Evolutionary conservation across 1,140 invertebrate genomes (phyloP).

Genomic region (Drosophila nasuta): DNA sequence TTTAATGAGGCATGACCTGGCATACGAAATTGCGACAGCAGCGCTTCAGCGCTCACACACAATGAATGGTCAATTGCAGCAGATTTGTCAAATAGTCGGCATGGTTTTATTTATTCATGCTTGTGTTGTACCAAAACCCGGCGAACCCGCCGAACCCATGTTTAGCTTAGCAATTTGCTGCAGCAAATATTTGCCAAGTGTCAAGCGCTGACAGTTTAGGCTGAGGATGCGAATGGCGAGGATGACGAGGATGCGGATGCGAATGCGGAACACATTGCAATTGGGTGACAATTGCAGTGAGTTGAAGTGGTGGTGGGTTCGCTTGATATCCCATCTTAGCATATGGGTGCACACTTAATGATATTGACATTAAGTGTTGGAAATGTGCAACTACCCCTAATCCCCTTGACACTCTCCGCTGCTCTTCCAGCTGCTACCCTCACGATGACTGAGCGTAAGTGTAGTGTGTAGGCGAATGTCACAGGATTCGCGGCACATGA

Average conservation of each 20-base stretch:
- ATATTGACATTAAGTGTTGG: conserved; percentile 76
- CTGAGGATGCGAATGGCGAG: not conserved
- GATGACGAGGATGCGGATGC: too few species aligned
- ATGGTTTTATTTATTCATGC: conserved; percentile 60
- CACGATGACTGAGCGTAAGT: conserved; percentile 10
- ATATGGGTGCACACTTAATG: conserved; percentile 73
- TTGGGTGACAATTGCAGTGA: conserved; percentile 73
- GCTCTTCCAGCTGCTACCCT: conserved; percentile 10
- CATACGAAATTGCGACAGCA: conserved; percentile 22
- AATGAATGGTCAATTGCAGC: conserved; percentile 57
- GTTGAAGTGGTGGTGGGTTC: conserved; percentile 48
- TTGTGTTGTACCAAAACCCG: not conserved
- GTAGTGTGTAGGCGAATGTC: conserved; percentile 43
- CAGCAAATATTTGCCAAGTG: conserved; percentile 70
- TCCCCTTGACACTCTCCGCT: not conserved
- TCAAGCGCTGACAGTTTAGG: conserved; percentile 26
- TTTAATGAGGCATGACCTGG: conserved; percentile 64
- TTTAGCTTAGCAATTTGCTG: conserved; percentile 77
- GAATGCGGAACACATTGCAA: conserved; percentile 33
- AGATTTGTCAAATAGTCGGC: conserved; percentile 75
- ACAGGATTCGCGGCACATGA: conserved; percentile 46
- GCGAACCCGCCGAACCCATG: conserved; percentile 28
- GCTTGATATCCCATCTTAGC: conserved; percentile 18
- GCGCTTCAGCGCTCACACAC: conserved; percentile 20
- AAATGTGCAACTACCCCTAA: conserved; percentile 60